Base-by-base conservation (phyloP, 1,140 invertebrate genomes). In the Spodoptera litura region DNA sequence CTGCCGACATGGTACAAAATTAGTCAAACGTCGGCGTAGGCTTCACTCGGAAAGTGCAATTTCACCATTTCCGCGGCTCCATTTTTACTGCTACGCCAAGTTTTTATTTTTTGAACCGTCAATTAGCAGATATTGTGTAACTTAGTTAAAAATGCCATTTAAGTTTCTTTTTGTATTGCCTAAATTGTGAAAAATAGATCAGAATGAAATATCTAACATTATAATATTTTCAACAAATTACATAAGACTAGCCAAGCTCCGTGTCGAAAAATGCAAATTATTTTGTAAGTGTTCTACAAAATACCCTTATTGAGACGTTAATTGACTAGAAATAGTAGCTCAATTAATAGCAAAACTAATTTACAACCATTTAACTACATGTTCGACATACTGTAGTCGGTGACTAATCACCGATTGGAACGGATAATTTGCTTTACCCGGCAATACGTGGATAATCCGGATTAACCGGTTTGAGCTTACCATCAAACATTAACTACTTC, bases 401-500 rank as follows among this genome's bases (percentile, higher is more conserved):
- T 62, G 49, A 75, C 13, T 75, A 75, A 75, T 75, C 49, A 49
- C 44, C 25, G 8, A 75, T 75, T 75, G 15, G 51, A 64, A 53
- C 49, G 49, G 73, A 75, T 75, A 75, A 75, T 62, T 75, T 12
- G 44, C 49, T 35, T 62, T 64, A 9, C 15, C 44, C 58, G 58
- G 59, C 58, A 20, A 52, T 64, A 6, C 15, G 12, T 49, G 58
- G 59, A 62, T 75, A 73, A 73, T 59, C 55, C 56, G 71, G 55
- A 55, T 73, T 49, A 73, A 59, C n/a, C 51, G 35, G 31, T 72
- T 72, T 55, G 70, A 62, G 59, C 44, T 75, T 49, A 75, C 73
- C 49, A 64, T 53, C 71, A n/a, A 75, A 73, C 71, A 73, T 73
- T 73, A 73, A 75, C 58, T 64, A 25, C 56, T 75, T 35, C 59